Conservation (phyloP, 2,888 invertebrate genomes). For the Dicyrtomina minuta region DNA sequence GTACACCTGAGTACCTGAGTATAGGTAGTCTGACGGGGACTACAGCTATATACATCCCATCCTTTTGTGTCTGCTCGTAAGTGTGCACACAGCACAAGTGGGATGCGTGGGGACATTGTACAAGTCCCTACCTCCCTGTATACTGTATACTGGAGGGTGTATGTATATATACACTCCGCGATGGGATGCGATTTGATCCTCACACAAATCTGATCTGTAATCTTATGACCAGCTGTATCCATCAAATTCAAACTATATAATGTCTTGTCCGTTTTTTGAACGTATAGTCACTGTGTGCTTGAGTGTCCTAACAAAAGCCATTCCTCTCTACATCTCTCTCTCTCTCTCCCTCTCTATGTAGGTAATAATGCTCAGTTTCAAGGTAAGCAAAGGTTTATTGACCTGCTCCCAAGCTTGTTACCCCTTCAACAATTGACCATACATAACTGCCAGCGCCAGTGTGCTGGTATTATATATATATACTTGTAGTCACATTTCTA, state of each 20-base stretch:
- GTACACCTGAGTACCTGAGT: too few species aligned
- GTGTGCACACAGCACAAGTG: too few species aligned
- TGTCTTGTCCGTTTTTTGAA: slow-evolving; percentile 16
- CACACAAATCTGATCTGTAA: slow-evolving; percentile 7
- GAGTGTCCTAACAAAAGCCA: slow-evolving; percentile 7
- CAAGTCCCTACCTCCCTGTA: too few species aligned
- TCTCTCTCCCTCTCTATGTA: slow-evolving; percentile 20
- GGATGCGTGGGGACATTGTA: too few species aligned
- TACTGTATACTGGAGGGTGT: not conserved
- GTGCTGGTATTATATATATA: not conserved
- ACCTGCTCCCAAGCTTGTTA: slow-evolving; percentile 39
- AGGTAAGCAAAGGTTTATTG: slow-evolving; percentile 53
- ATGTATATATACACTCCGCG: not conserved
- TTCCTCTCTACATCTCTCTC: slow-evolving; percentile 13
- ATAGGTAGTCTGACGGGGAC: too few species aligned
- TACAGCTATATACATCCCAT: too few species aligned
- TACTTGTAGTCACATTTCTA: not conserved
- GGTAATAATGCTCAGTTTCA: slow-evolving; percentile 39
- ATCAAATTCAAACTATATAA: slow-evolving; percentile 10
- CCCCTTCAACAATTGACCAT: slow-evolving; percentile 26
- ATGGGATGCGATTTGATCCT: not conserved
- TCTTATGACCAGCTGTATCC: slow-evolving; percentile 27
- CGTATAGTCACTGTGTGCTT: not conserved
- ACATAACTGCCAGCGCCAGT: not conserved
- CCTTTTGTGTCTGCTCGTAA: too few species aligned